Base-by-base conservation (phyloP, 1,140 invertebrate species). In the Bombus superbus region DNA sequence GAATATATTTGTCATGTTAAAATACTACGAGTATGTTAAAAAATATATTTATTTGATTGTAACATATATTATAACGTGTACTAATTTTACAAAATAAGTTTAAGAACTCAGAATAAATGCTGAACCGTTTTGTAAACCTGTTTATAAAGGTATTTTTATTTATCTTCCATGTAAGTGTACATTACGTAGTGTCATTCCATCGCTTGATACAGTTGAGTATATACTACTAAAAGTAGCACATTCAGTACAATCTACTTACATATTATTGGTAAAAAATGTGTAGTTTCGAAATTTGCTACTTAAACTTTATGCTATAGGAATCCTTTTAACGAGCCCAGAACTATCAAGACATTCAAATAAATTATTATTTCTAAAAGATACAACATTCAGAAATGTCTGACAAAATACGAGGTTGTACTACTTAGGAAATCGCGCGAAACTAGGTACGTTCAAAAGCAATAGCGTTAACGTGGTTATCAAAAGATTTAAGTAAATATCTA, bases 21-120 rank as follows among this genome's bases (percentile, higher is more conserved):
- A 22, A 18, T 68, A 74, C 18, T 75, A 68, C 68, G 47, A 10
- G 35, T 71, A 71, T 85, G 32, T 66, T 73, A 53, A 22, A 53
- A 73, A 35, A 62, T 47, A 62, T 85, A 78, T 83, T 72, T 83
- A 78, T 78, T 83, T 77, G 32, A 28, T 78, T 42, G 57, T 86
- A 77, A 72, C 8, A 38, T 42, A 59, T 83, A 53, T 71, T 25
- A 10, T 71, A 66, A 62, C 38, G 42, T 73, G 53, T 86, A 57
- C 18, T 53, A 68, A 73, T 32, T 32, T 47, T 53, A 53, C n/a
- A 57, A 15, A 75, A 44, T 57, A 32, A 38, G 22, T 66, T 10
- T 42, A 59, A 22, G 1, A 53, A 59, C 66, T 68, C 38, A 32
- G 35, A 76, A 81, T 80, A 83, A 81, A 38, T 53, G 53, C 8